Evolutionary conservation across 2,113 vertebrate species (phyloP).

Genomic region (Orycteropus afer): DNA sequence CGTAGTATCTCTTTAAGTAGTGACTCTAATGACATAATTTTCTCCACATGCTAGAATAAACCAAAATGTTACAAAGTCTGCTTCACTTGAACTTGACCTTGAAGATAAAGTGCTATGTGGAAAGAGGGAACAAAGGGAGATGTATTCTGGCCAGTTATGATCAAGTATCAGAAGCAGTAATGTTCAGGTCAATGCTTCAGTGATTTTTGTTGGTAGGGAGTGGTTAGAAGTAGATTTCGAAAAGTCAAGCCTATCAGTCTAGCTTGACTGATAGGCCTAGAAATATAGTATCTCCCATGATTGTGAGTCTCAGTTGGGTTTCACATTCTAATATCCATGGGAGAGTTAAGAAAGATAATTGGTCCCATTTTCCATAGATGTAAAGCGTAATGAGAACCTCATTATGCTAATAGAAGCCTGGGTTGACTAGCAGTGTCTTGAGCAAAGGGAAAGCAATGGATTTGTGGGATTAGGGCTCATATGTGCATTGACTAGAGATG

Average conservation of each 20-base stretch:
- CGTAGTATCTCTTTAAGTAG: not conserved
- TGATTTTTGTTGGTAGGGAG: not conserved
- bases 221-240: not conserved
- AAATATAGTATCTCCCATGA: not conserved
- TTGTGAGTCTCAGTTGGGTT: not conserved
- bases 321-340: not conserved
- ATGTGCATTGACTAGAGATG: not conserved
- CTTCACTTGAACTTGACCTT: not conserved
- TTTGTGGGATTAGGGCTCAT: not conserved
- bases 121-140: not conserved
- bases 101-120: not conserved
- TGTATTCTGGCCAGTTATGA: not conserved
- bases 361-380: not conserved
- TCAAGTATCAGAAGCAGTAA: not conserved
- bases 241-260: not conserved
- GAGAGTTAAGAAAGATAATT: not conserved
- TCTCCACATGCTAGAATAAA: too few relatives aligned
- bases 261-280: not conserved
- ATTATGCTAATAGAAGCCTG: not conserved
- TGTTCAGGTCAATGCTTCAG: not conserved
- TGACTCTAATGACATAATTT: not conserved
- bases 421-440: not conserved
- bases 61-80: too few relatives aligned
- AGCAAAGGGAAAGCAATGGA: not conserved
- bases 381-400: not conserved